Percentiles rank a stretch among this genome's conserved stretches.
These are phyloP conservation scores for Acyrthosiphon pisum DNA, from an alignment of 1,140 invertebrate genomes.

Conservation along the genomic window DNA sequence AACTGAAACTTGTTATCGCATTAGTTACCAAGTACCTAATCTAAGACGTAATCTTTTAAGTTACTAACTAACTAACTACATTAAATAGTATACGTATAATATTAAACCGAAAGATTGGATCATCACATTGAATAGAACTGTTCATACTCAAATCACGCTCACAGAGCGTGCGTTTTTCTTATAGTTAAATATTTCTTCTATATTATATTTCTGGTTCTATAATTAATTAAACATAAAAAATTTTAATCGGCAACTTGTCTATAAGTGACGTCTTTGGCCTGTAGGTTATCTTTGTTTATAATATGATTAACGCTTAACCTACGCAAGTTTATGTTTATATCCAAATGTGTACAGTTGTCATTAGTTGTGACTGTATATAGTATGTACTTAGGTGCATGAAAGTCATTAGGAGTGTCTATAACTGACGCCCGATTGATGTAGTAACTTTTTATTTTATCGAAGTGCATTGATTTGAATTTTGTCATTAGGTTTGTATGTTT, in stretches of 20 bases:
- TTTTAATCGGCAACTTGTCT: not conserved
- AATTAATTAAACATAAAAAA: constrained; percentile 6
- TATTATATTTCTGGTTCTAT: not conserved
- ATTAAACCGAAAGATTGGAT: not conserved
- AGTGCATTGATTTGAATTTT: not conserved
- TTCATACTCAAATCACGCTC: not conserved
- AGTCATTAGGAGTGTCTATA: not conserved
- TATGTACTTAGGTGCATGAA: not conserved
- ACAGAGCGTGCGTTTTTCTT: not conserved
- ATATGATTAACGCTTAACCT: not conserved
- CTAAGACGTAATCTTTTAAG: not conserved
- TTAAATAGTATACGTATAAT: not conserved
- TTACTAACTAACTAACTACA: not conserved
- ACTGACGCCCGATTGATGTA: not conserved
- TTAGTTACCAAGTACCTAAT: not conserved
- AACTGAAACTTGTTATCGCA: not conserved
- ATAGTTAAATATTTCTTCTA: not conserved
- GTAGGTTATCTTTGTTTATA: constrained; percentile 1
- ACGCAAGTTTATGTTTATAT: not conserved
- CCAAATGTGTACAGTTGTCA: not conserved
- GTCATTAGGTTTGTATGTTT: not conserved
- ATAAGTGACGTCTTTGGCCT: not conserved
- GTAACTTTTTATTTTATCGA: not conserved
- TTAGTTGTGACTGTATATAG: not conserved
- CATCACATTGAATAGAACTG: not conserved